A percentile compares a stretch with the other conserved stretches of the same genome.
Evolutionary conservation across 2,888 invertebrate species (phyloP).

Genomic region (Drosophila rellima): DNA sequence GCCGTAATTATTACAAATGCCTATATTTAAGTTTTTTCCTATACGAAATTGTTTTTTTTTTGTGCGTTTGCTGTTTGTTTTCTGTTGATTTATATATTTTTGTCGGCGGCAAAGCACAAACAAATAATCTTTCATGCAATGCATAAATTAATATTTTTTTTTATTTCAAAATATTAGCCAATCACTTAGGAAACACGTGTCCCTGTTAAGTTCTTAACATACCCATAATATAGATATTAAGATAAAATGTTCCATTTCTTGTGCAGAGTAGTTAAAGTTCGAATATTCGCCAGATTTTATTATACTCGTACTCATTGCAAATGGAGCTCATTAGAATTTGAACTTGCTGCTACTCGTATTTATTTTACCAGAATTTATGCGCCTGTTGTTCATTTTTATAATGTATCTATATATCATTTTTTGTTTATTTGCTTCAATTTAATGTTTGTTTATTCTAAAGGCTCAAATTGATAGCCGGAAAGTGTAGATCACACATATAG

Average conservation of each 20-base stretch:
- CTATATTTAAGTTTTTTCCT: constrained; percentile 64
- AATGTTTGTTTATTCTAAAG: constrained; percentile 41
- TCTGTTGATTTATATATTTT: constrained; percentile 58
- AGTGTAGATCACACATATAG: constrained; percentile 10
- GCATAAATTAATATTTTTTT: constrained; percentile 60
- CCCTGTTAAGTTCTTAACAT: neutral
- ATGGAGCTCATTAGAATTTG: constrained; percentile 33
- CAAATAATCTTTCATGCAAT: constrained; percentile 57
- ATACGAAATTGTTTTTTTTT: constrained; percentile 19
- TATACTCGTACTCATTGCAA: constrained; percentile 19
- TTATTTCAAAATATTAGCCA: constrained; percentile 34
- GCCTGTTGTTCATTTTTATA: constrained; percentile 37
- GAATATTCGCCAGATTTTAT: constrained; percentile 17
- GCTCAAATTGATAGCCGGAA: constrained; percentile 27
- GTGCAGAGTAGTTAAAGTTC: constrained; percentile 25
- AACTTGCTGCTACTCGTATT: constrained; percentile 8
- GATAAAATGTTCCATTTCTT: constrained; percentile 18
- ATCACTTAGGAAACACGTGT: constrained; percentile 33
- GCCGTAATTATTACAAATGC: constrained; percentile 67
- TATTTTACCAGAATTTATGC: constrained; percentile 18
- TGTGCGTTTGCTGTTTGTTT: constrained; percentile 25
- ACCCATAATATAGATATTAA: neutral
- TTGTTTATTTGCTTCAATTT: constrained; percentile 44
- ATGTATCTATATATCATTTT: constrained; percentile 24
- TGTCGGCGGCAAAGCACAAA: constrained; percentile 48